Evolutionary conservation across 2,113 vertebrate genomes (phyloP).

Genomic region (Polyodon spathula): DNA sequence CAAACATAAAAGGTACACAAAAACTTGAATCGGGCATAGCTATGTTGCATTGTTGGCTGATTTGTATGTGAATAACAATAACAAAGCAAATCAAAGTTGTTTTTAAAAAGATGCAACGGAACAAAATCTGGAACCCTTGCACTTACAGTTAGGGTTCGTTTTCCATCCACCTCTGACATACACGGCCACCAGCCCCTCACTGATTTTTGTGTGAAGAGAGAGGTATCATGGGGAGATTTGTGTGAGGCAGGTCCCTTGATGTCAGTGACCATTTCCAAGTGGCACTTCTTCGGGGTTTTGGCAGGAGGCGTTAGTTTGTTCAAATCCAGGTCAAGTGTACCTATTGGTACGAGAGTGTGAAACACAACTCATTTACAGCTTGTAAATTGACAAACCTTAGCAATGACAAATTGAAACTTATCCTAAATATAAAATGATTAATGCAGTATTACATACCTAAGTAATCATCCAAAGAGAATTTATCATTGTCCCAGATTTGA

Average conservation of each 20-base stretch:
- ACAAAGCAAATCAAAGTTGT: too few relatives aligned
- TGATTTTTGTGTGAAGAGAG: slow-evolving; percentile 88
- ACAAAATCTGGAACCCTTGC: background rate
- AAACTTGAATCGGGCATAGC: too few relatives aligned
- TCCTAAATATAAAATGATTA: background rate
- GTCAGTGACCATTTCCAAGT: slow-evolving; percentile 70
- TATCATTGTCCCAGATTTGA: slow-evolving; percentile 98
- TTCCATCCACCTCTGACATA: slow-evolving; percentile 68
- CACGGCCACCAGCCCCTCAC: slow-evolving; percentile 96
- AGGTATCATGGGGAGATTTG: slow-evolving; percentile 52
- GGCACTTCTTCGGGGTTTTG: slow-evolving; percentile 80
- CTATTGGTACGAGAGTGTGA: slow-evolving; percentile 24
- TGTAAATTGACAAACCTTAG: background rate
- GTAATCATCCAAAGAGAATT: slow-evolving; percentile 95
- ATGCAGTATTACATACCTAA: slow-evolving; percentile 61
- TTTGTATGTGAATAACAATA: too few relatives aligned
- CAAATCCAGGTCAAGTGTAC: slow-evolving; percentile 73
- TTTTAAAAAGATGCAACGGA: too few relatives aligned
- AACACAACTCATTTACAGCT: slow-evolving; percentile 1
- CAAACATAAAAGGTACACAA: too few relatives aligned
- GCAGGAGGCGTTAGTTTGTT: slow-evolving; percentile 68
- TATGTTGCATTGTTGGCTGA: too few relatives aligned
- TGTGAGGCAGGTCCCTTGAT: slow-evolving; percentile 33
- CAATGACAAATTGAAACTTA: background rate
- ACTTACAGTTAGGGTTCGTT: slow-evolving; percentile 74